Evolutionary conservation across 1,140 invertebrate genomes (phyloP).

Genomic region (Chlorops oryzae): DNA sequence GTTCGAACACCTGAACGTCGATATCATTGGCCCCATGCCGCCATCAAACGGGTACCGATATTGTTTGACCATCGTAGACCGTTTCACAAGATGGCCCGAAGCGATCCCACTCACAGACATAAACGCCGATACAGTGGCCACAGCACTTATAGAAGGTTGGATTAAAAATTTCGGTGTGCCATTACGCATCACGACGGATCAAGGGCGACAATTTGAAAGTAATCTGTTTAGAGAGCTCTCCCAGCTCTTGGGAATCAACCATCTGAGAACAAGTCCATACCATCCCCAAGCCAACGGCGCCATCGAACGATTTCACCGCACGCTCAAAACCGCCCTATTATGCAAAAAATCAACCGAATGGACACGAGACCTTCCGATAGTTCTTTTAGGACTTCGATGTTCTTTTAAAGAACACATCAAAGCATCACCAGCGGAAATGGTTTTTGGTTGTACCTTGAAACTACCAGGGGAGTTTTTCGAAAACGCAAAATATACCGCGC

Average conservation of each 20-base stretch:
- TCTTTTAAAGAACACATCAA: constrained; percentile 36
- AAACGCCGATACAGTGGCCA: constrained; percentile 31
- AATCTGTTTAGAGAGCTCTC: constrained; percentile 24
- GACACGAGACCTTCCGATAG: constrained; percentile 37
- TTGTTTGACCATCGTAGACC: constrained; percentile 30
- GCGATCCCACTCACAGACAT: constrained; percentile 30
- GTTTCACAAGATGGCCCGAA: constrained; percentile 34
- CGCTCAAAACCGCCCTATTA: constrained; percentile 12
- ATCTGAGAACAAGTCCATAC: constrained; percentile 39
- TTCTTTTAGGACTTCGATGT: constrained; percentile 45
- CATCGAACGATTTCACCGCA: constrained; percentile 46
- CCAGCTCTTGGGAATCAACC: constrained; percentile 19
- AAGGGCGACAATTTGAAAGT: constrained; percentile 27
- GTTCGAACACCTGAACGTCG: constrained; percentile 24
- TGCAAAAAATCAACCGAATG: constrained; percentile 30
- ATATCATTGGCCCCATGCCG: neutral
- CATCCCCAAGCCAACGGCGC: constrained; percentile 46
- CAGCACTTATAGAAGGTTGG: constrained; percentile 36
- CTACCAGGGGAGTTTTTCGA: constrained; percentile 28
- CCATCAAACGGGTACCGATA: constrained; percentile 15
- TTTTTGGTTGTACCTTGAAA: constrained; percentile 12
- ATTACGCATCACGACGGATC: constrained; percentile 35
- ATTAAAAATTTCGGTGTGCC: constrained; percentile 41
- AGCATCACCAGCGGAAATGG: constrained; percentile 29
- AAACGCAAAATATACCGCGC: no score